Evolutionary conservation across 2,888 invertebrate species (phyloP).

Genomic region (Acanthosoma haemorrhoidale): DNA sequence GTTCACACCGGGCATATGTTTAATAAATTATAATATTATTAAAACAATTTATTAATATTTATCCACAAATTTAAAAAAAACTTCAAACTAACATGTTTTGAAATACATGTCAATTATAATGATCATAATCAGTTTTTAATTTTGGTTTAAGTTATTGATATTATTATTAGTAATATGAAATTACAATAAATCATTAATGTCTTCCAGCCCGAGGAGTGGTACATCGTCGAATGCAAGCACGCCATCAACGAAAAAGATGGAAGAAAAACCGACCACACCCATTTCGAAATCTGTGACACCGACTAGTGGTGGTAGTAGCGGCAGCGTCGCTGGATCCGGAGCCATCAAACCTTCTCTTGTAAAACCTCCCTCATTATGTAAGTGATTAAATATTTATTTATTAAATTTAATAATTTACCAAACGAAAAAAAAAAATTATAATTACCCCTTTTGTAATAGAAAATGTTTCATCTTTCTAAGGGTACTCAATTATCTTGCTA

Average conservation of each 20-base stretch:
- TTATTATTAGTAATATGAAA: neutral
- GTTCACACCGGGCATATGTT: too few relatives aligned
- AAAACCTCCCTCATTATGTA: slow-evolving; percentile 49
- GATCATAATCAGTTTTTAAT: neutral
- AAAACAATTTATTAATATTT: too few relatives aligned
- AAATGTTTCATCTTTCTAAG: too few relatives aligned
- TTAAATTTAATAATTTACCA: neutral
- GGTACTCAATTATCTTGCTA: too few relatives aligned
- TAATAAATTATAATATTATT: too few relatives aligned
- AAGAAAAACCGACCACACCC: slow-evolving; percentile 85
- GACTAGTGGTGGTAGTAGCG: slow-evolving; percentile 57
- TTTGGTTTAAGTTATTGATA: neutral
- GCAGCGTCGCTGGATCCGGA: slow-evolving; percentile 51
- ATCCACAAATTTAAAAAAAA: too few relatives aligned
- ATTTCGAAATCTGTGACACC: slow-evolving; percentile 87
- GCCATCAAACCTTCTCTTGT: slow-evolving; percentile 51
- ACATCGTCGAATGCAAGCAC: slow-evolving; percentile 88
- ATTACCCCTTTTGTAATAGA: too few relatives aligned
- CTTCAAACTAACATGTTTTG: too few relatives aligned
- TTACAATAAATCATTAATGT: slow-evolving; percentile 18
- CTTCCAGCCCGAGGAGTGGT: slow-evolving; percentile 60
- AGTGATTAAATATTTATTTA: slow-evolving; percentile 15
- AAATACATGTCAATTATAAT: too few relatives aligned
- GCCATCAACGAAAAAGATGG: slow-evolving; percentile 78
- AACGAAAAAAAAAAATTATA: neutral